phyloP scores from a whole-genome alignment of 2,888 invertebrate species.

The Caenorhabditis parvicauda region DNA sequence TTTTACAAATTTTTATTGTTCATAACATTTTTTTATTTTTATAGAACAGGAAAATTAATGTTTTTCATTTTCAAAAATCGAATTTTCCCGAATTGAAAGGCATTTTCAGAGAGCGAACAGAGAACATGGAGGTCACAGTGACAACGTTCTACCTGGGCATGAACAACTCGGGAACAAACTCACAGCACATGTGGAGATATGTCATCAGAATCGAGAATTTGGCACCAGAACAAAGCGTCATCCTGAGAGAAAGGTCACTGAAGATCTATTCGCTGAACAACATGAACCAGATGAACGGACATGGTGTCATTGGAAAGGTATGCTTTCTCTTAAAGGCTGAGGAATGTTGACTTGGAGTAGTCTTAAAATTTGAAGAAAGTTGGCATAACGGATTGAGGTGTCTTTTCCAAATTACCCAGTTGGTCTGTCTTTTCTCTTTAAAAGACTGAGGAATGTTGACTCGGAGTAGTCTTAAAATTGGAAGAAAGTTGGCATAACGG shows the following conservation, averaged over 20 bases:
- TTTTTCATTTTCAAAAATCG: too few relatives aligned
- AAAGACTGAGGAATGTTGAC: too few relatives aligned
- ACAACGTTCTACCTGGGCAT: conserved; percentile 91
- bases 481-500: too few relatives aligned
- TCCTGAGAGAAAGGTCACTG: conserved; percentile 37
- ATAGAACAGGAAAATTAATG: too few relatives aligned
- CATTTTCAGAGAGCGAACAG: conserved; percentile 95
- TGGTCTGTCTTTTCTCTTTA: too few relatives aligned
- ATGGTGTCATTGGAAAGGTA: conserved; percentile 45
- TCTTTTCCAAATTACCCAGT: conserved; percentile 3
- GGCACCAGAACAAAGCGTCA: conserved; percentile 31
- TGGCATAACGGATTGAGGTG: background rate
- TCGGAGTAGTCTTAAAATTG: too few relatives aligned
- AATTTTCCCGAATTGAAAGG: too few relatives aligned
- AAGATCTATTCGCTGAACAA: conserved; percentile 51
- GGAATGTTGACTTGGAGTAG: too few relatives aligned
- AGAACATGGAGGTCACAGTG: conserved; percentile 90
- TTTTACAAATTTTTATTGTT: too few relatives aligned
- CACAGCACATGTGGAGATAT: conserved; percentile 80
- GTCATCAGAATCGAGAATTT: conserved; percentile 71
- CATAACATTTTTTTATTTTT: too few relatives aligned
- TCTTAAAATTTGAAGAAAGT: too few relatives aligned
- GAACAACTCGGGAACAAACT: conserved; percentile 55
- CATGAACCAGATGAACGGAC: conserved; percentile 47
- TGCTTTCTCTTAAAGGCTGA: too few relatives aligned